Evolutionary conservation across 2,888 invertebrate genomes (phyloP).

Genomic region (Antheraea assamensis): DNA sequence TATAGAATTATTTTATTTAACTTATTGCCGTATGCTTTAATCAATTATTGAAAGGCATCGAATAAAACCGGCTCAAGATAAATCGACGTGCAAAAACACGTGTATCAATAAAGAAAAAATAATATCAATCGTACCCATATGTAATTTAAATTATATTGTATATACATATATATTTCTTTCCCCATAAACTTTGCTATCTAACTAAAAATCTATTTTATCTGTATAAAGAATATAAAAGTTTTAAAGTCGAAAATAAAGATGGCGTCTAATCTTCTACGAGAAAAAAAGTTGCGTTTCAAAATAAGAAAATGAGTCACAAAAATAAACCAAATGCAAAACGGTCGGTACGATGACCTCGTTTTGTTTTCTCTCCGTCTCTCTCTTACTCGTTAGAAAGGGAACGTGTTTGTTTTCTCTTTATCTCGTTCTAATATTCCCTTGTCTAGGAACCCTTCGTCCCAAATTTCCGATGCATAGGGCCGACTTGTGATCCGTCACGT

Average conservation of each 20-base stretch:
- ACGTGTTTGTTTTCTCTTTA: conserved; percentile 17
- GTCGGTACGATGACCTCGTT: background rate
- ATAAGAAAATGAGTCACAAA: conserved; percentile 8
- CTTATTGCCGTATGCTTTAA: no score
- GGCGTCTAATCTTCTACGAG: background rate
- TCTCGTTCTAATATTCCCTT: conserved; percentile 7
- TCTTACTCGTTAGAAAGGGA: background rate
- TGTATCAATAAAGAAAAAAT: no score
- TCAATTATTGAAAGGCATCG: no score
- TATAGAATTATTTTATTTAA: no score
- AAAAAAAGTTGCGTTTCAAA: background rate
- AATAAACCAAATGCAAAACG: background rate
- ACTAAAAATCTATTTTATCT: no score
- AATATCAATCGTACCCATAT: no score
- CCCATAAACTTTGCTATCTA: no score
- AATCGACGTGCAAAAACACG: no score
- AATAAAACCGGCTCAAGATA: no score
- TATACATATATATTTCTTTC: no score
- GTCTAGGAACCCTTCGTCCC: conserved; percentile 16
- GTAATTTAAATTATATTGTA: no score
- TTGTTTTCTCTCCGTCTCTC: background rate
- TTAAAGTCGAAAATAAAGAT: background rate
- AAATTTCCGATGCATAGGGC: conserved; percentile 5
- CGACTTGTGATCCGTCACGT: conserved; percentile 24
- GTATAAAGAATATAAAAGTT: no score